phyloP scores from a whole-genome alignment of 2,888 invertebrate genomes.

The Cosmorhoe ocellata region DNA sequence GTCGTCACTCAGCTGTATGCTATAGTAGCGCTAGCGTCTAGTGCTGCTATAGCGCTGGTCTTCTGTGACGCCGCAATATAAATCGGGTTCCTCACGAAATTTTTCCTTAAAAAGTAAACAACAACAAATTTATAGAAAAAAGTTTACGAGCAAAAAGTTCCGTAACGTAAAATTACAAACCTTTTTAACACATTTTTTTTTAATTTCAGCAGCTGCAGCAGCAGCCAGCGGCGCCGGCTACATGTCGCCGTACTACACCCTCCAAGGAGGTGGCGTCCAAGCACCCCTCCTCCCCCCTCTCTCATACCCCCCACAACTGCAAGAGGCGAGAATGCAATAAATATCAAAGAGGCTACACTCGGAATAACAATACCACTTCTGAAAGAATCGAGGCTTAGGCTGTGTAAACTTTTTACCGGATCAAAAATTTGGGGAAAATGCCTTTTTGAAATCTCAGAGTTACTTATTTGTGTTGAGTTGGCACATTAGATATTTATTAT shows the following conservation, averaged over 20 bases:
- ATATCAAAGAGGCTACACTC: slow-evolving; percentile 17
- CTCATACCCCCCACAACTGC: slow-evolving; percentile 85
- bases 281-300: slow-evolving; percentile 85
- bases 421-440: not conserved
- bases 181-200: slow-evolving; percentile 2
- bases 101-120: no score
- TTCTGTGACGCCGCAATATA: no score
- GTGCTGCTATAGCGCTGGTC: no score
- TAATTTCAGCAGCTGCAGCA: slow-evolving; percentile 65
- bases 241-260: slow-evolving; percentile 87
- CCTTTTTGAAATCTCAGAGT: no score
- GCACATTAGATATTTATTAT: no score
- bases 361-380: slow-evolving; percentile 5
- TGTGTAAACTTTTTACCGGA: not conserved
- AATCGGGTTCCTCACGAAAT: no score
- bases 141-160: no score
- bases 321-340: slow-evolving; percentile 90
- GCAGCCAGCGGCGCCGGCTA: slow-evolving; percentile 86
- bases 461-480: no score
- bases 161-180: not conserved
- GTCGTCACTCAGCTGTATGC: no score
- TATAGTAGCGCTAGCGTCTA: no score
- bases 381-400: slow-evolving; percentile 13
- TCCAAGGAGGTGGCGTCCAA: slow-evolving; percentile 84
- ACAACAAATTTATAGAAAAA: no score